A percentile compares a stretch with the other conserved stretches of the same genome.
These are phyloP conservation scores for Thereuonema tuberculata DNA, from an alignment of 1,140 invertebrate genomes.

Conservation along the genomic window DNA sequence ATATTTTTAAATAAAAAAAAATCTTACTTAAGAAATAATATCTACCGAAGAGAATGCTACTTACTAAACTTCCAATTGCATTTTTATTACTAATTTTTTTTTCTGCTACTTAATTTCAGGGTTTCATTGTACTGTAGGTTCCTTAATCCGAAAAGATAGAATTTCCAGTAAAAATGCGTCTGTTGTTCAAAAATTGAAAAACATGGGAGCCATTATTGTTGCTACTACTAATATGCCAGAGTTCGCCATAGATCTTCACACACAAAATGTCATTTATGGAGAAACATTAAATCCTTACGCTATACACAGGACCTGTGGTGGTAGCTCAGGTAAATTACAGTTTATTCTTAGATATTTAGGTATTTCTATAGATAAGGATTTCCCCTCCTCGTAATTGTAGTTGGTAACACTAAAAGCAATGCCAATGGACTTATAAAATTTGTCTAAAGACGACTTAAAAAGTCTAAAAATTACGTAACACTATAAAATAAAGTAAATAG, in stretches of 20 bases:
- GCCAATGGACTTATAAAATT: no score
- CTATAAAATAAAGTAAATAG: no score
- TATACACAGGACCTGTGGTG: slow-evolving; percentile 62
- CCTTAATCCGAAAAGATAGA: slow-evolving; percentile 27
- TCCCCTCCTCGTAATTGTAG: not conserved
- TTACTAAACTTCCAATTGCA: no score
- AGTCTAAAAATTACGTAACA: no score
- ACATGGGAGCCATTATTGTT: slow-evolving; percentile 60
- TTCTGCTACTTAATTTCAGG: not conserved
- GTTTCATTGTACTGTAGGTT: slow-evolving; percentile 42
- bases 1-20: no score
- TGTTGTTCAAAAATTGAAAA: slow-evolving; percentile 42
- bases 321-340: slow-evolving; percentile 47
- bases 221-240: slow-evolving; percentile 74
- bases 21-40: no score
- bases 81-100: no score
- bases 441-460: no score
- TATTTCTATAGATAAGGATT: no score
- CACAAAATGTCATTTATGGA: slow-evolving; percentile 74
- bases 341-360: not conserved
- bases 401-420: not conserved
- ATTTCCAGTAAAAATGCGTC: slow-evolving; percentile 48
- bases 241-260: slow-evolving; percentile 67
- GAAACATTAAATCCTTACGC: slow-evolving; percentile 78
- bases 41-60: no score